Evolutionary conservation across 2,888 invertebrate species (phyloP), one percentile per base, ranked within the genome.

Genomic region (Diarsia rubi): DNA sequence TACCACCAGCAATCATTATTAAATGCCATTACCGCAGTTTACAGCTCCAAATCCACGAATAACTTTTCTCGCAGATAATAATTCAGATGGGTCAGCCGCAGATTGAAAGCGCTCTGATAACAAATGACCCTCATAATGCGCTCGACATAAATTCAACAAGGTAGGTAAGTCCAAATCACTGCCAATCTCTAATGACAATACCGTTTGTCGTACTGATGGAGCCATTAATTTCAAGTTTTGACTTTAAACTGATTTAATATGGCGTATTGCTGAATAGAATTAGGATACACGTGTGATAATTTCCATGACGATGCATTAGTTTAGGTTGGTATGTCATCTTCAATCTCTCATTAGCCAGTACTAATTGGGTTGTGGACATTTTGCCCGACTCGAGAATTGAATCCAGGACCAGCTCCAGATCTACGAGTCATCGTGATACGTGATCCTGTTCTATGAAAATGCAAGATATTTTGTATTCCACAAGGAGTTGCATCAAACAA

Each of bases 131-230:
- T 74, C 83, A 85, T 86, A 83, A 87, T 81, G 79, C 63, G 75
- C 83, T 73, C 73, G 73, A 70, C 87, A 87, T 86, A 82, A 86
- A 86, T 86, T 72, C 73, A 79, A 42, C 67, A 73, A 77, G 83
- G 78, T 81, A 77, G 87, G 72, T 81, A 87, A 83, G 81, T 83
- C 81, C 87, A 79, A 86, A 86, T 87, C 87, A 86, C 83, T 86
- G 87, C 87, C 86, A 86, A 83, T 83, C 78, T 78, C 67, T 87
- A 87, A 86, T 87, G 87, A 87, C 79, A 70, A 74, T 79, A 69
- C 73, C 86, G 78, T 87, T 85, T 87, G 86, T 86, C 70, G 69
- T 78, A 66, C 57, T 64, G 70, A 83, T 79, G 57, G 75, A 47
- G 24, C 74, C 66, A 86, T 85, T 85, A 79, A 87, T 86, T 74